Evolutionary conservation across 2,888 invertebrate genomes (phyloP), one percentile per base, ranked within the genome.

Genomic region (Acleris holmiana): DNA sequence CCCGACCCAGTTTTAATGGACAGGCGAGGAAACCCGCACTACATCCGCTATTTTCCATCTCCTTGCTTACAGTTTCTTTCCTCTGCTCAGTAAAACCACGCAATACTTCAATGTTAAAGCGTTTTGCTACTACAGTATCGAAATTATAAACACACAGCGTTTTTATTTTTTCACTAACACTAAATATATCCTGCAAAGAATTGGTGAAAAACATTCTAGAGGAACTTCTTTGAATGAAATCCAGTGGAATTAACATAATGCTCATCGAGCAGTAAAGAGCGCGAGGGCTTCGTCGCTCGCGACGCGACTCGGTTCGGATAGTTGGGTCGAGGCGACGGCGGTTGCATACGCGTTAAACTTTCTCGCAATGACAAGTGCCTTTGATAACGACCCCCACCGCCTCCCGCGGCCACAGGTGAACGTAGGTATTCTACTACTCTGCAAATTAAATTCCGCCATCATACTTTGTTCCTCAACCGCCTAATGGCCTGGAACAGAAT

Each of bases 41-140:
- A 82, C 81, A 83, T 84, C 81, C 83, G 81, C 77, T 82, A 74
- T 84, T 86, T 86, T 81, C 79, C 79, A 80, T 83, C 80, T 80
- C 69, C 77, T 78, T 79, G 77, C 77, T 81, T 82, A 78, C 76
- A 75, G 73, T 71, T 79, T 77, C 66, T 71, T 71, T 72, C 68
- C 68, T 72, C 71, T 73, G 67, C 68, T 66, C 49, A 63, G 64
- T 58, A 49, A 47, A 62, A 63, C 54, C 50, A 49, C 53, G 21
- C 18, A 61, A 29, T 15, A 40, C 10, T 21, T 40, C 15, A 8
- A n/a, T 18, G 21, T 53, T 53, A 7, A 40, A 15, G 40, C 19
- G 21, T 53, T 53, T 53, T 19, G 40, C 40, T 40, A 40, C 17
- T 10, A 18, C n/a, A 15, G 19, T 19, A 19, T 21, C 19, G 4